Evolutionary conservation across 2,797 vertebrate genomes (phyloP).

Genomic region (Takifugu ocellatus): DNA sequence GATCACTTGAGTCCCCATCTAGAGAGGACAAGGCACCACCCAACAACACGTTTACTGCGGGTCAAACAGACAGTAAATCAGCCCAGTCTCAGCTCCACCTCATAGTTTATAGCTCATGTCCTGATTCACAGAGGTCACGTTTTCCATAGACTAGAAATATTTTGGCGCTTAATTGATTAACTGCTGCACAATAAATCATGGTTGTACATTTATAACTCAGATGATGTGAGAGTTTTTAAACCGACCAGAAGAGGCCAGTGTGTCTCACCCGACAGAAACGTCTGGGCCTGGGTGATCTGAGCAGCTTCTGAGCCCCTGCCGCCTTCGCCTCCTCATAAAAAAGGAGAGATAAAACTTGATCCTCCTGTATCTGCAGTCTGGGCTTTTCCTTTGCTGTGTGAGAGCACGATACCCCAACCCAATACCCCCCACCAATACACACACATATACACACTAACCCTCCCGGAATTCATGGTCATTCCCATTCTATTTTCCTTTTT

Average conservation of each 20-base stretch:
- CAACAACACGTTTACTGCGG: slow-evolving; percentile 38
- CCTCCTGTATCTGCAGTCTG: slow-evolving; percentile 42
- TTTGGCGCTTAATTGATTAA: too few relatives aligned
- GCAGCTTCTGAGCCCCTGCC: slow-evolving; percentile 16
- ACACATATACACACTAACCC: neutral
- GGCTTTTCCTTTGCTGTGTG: slow-evolving; percentile 44
- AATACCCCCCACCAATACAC: too few relatives aligned
- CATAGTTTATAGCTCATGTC: neutral
- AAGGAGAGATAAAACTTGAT: slow-evolving; percentile 67
- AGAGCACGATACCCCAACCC: slow-evolving; percentile 46
- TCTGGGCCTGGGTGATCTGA: slow-evolving; percentile 19
- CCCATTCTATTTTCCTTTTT: slow-evolving; percentile 7
- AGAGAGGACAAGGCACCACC: slow-evolving; percentile 10
- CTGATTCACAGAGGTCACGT: too few relatives aligned
- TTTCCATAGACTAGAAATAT: too few relatives aligned
- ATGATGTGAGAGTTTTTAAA: neutral
- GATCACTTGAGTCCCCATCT: slow-evolving; percentile 50
- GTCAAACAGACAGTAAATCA: slow-evolving; percentile 65
- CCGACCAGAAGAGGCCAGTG: slow-evolving; percentile 62
- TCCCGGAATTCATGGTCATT: slow-evolving; percentile 30
- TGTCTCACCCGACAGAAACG: slow-evolving; percentile 22
- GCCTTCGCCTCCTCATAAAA: slow-evolving; percentile 51
- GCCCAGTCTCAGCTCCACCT: neutral
- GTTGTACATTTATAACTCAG: too few relatives aligned
- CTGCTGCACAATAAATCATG: too few relatives aligned